Conservation (phyloP, 2,113 vertebrate genomes). For the Progne subis region DNA sequence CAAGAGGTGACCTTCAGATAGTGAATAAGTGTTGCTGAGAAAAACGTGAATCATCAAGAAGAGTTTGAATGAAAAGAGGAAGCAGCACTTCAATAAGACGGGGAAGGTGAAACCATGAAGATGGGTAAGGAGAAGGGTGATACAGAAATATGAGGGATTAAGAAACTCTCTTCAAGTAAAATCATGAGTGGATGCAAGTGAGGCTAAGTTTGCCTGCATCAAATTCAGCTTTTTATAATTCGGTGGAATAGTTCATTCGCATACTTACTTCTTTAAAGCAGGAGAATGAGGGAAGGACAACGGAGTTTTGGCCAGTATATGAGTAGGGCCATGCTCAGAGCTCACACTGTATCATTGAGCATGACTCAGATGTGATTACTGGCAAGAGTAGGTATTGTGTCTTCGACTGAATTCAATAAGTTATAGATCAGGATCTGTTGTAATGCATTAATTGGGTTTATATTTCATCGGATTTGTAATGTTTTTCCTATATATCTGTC, state of each 20-base stretch:
- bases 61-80: background rate
- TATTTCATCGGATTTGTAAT: too few relatives aligned
- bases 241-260: background rate
- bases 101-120: background rate
- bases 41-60: background rate
- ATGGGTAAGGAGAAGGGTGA: background rate
- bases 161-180: background rate
- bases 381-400: background rate
- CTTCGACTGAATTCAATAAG: background rate
- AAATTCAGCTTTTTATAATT: background rate
- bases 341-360: background rate
- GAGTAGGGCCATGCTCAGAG: background rate
- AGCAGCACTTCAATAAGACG: background rate
- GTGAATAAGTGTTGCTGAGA: background rate
- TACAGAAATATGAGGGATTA: background rate
- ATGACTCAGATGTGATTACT: rapidly evolving
- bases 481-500: too few relatives aligned
- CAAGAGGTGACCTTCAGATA: background rate
- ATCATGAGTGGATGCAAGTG: background rate
- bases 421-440: background rate
- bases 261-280: background rate
- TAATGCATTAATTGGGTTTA: too few relatives aligned
- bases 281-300: background rate
- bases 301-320: background rate
- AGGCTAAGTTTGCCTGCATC: background rate